Evolutionary conservation across 2,888 invertebrate genomes (phyloP).

Genomic region (Andricus curvator): DNA sequence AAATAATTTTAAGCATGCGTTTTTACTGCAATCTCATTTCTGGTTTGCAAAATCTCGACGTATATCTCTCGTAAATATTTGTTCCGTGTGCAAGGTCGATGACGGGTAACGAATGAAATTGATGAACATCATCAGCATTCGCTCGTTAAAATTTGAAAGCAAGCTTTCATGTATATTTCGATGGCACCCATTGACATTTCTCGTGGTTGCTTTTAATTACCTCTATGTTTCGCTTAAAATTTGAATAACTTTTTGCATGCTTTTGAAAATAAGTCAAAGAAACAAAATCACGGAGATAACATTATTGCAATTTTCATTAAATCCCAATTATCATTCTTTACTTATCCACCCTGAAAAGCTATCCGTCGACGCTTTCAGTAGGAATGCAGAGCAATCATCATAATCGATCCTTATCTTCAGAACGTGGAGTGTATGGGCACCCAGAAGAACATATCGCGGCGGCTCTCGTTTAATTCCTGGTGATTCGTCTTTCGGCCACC

Average conservation of each 20-base stretch:
- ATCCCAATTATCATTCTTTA: constrained; percentile 15
- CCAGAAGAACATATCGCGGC: constrained; percentile 40
- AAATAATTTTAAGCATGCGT: too few species aligned
- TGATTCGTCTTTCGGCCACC: constrained; percentile 54
- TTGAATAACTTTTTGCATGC: not conserved
- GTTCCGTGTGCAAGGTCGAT: too few species aligned
- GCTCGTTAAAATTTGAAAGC: too few species aligned
- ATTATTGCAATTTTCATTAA: constrained; percentile 4
- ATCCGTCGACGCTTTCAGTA: constrained; percentile 17
- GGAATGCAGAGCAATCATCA: constrained; percentile 59
- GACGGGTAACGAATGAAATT: too few species aligned
- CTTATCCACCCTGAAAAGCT: constrained; percentile 9
- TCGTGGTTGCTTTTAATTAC: not conserved
- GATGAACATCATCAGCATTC: too few species aligned
- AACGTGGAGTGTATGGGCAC: constrained; percentile 27
- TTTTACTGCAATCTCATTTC: too few species aligned
- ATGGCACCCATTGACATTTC: too few species aligned
- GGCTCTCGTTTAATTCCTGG: constrained; percentile 55
- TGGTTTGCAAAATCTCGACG: too few species aligned
- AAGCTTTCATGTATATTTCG: too few species aligned
- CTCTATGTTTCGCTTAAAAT: not conserved
- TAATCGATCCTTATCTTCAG: constrained; percentile 59
- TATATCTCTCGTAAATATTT: too few species aligned
- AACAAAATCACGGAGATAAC: not conserved
- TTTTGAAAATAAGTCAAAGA: not conserved